These are phyloP conservation scores for Archips xylosteana DNA, from an alignment of 2,888 invertebrate species.

Conservation along the genomic window DNA sequence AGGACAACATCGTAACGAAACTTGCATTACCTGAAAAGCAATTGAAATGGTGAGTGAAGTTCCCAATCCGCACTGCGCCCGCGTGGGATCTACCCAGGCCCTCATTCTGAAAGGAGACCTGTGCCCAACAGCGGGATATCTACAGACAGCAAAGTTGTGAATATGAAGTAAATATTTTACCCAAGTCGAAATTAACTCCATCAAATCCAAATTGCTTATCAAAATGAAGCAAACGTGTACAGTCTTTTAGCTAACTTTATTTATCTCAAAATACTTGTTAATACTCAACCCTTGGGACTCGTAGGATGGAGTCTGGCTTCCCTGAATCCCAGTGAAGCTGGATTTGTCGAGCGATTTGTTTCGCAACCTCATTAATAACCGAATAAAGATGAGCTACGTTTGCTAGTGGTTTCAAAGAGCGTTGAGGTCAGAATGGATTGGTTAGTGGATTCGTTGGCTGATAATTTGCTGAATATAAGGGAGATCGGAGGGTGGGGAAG, in stretches of 20 bases:
- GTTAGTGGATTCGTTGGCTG: conserved; percentile 59
- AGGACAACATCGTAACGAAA: too few relatives aligned
- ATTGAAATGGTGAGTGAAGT: too few relatives aligned
- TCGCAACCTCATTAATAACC: conserved; percentile 52
- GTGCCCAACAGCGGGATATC: too few relatives aligned
- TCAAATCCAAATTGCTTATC: conserved; percentile 44
- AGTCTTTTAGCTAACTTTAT: conserved; percentile 76
- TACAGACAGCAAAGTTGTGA: too few relatives aligned
- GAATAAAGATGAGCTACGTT: conserved; percentile 44
- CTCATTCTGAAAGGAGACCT: too few relatives aligned
- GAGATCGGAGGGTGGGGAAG: conserved; percentile 55
- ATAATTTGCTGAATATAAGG: conserved; percentile 59
- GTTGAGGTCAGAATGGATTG: conserved; percentile 54
- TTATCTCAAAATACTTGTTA: conserved; percentile 84
- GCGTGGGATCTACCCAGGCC: too few relatives aligned
- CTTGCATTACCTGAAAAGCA: too few relatives aligned
- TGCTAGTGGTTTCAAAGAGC: conserved; percentile 48
- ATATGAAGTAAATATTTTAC: not conserved
- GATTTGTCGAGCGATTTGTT: conserved; percentile 58
- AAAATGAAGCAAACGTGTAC: conserved; percentile 63
- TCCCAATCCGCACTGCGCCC: too few relatives aligned
- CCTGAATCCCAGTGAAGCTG: conserved; percentile 53
- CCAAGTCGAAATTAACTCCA: not conserved
- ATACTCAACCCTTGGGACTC: conserved; percentile 72
- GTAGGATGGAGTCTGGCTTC: conserved; percentile 67